Evolutionary conservation across 92 coral and sea anemone genomes (phyloP).

Genomic region (Epizoanthus stellaris): DNA sequence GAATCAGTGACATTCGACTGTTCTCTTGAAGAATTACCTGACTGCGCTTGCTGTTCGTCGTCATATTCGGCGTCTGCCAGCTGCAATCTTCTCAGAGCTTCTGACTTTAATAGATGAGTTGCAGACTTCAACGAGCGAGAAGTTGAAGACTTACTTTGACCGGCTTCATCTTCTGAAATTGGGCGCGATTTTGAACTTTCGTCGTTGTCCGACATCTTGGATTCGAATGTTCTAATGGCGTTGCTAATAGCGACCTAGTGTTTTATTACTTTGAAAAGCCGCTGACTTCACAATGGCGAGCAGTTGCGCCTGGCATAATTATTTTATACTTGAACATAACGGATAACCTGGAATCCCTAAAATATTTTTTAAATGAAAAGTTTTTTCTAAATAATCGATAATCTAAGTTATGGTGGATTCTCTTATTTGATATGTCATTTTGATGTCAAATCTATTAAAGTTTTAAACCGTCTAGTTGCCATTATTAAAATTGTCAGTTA

Average conservation of each 20-base stretch:
- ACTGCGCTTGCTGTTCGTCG: constrained; percentile 26
- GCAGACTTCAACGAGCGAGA: constrained; percentile 65
- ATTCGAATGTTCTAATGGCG: constrained; percentile 54
- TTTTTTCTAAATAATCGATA: too few relatives aligned
- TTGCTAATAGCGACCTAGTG: constrained; percentile 74
- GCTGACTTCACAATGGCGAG: constrained; percentile 24
- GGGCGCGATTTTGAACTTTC: constrained; percentile 61
- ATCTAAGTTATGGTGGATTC: too few relatives aligned
- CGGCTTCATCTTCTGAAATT: constrained; percentile 53
- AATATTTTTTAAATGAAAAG: too few relatives aligned
- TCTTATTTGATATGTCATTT: too few relatives aligned
- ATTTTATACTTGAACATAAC: too few relatives aligned
- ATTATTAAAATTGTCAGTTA: too few relatives aligned
- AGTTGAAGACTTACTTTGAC: constrained; percentile 40
- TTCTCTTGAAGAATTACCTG: constrained; percentile 25
- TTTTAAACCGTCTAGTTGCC: too few relatives aligned
- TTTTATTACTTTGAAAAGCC: constrained; percentile 15
- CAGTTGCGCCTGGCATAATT: neutral
- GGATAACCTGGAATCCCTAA: too few relatives aligned
- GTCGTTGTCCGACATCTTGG: constrained; percentile 91
- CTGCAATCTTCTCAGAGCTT: constrained; percentile 87
- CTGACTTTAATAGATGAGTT: constrained; percentile 89
- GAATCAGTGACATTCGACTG: constrained; percentile 21
- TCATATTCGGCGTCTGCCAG: constrained; percentile 78
- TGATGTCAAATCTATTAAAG: too few relatives aligned